These are phyloP conservation scores for Paralvinella palmiformis DNA, from an alignment of 1,140 invertebrate species.

Conservation along the genomic window DNA sequence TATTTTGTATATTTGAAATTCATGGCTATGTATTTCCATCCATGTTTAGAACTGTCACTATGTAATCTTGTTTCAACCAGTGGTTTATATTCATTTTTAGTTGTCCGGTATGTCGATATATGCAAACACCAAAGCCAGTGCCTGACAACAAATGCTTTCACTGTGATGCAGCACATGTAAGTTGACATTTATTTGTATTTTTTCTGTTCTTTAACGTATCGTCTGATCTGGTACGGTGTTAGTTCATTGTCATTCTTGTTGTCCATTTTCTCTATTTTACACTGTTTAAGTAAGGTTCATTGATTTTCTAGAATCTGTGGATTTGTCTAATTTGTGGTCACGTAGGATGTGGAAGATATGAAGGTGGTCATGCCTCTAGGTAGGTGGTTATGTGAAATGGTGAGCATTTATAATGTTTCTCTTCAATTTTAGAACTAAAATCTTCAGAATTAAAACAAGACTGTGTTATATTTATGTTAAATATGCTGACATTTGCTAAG, in stretches of 20 bases:
- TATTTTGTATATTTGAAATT: too few species aligned
- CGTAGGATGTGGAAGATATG: slow-evolving; percentile 88
- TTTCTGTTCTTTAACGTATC: neutral
- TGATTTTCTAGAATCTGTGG: slow-evolving; percentile 73
- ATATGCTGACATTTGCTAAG: too few species aligned
- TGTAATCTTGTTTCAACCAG: too few species aligned
- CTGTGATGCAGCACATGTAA: slow-evolving; percentile 61
- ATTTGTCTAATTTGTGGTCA: slow-evolving; percentile 98
- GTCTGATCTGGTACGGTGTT: neutral
- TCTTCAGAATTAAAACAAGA: too few species aligned
- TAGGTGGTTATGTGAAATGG: slow-evolving; percentile 33
- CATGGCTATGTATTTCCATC: too few species aligned
- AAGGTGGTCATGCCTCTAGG: slow-evolving; percentile 65
- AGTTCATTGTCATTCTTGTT: neutral
- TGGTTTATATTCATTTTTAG: slow-evolving; percentile 27
- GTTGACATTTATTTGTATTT: slow-evolving; percentile 5
- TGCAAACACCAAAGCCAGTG: slow-evolving; percentile 83
- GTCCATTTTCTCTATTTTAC: neutral
- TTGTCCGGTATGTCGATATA: slow-evolving; percentile 54
- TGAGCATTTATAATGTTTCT: too few species aligned
- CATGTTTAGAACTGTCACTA: too few species aligned
- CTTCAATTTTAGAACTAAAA: too few species aligned
- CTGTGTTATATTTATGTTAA: too few species aligned
- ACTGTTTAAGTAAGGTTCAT: neutral
- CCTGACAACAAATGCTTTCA: slow-evolving; percentile 76